A percentile compares a stretch with the other conserved stretches of the same genome.
These are phyloP conservation scores for Sebastes wilsoni DNA, from an alignment of 2,797 vertebrate species.

Conservation along the genomic window DNA sequence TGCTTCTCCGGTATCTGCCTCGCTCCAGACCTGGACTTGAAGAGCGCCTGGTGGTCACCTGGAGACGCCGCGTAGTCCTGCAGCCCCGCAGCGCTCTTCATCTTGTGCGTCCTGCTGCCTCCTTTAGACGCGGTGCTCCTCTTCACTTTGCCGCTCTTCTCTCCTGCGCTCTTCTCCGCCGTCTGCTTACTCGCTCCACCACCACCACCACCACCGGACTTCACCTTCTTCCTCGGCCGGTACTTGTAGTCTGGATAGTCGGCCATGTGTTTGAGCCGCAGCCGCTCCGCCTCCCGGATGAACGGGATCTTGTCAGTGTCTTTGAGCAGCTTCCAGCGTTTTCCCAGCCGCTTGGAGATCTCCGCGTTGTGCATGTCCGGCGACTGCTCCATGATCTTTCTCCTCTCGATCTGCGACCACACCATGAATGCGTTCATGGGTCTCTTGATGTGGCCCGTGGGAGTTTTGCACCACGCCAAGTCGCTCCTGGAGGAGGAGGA, in stretches of 20 bases:
- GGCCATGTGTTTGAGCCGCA: constrained; percentile 99
- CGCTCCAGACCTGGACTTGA: constrained; percentile 88
- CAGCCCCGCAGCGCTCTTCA: constrained; percentile 69
- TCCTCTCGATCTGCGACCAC: constrained; percentile 94
- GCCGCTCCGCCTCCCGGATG: constrained; percentile 97
- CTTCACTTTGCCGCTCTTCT: constrained; percentile 76
- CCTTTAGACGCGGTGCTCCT: constrained; percentile 81
- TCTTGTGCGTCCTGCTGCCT: constrained; percentile 83
- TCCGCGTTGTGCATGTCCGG: constrained; percentile 99
- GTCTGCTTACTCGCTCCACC: constrained; percentile 65
- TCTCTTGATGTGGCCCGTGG: constrained; percentile 95
- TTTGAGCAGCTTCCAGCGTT: constrained; percentile 97
- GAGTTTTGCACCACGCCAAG: constrained; percentile 97
- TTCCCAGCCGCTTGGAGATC: constrained; percentile 98
- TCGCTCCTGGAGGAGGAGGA: constrained; percentile 90
- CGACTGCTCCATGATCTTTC: constrained; percentile 98
- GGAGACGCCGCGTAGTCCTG: constrained; percentile 74
- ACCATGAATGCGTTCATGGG: constrained; percentile 97
- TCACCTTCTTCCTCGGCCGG: constrained; percentile 97
- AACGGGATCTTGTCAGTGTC: constrained; percentile 99
- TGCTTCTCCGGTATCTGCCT: constrained; percentile 88
- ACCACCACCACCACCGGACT: constrained; percentile 81
- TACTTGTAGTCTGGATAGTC: constrained; percentile 99
- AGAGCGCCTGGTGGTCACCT: constrained; percentile 89
- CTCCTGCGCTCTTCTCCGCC: constrained; percentile 80